These are phyloP conservation scores for Papilio xuthus DNA, from an alignment of 1,140 invertebrate genomes.

Conservation along the genomic window DNA sequence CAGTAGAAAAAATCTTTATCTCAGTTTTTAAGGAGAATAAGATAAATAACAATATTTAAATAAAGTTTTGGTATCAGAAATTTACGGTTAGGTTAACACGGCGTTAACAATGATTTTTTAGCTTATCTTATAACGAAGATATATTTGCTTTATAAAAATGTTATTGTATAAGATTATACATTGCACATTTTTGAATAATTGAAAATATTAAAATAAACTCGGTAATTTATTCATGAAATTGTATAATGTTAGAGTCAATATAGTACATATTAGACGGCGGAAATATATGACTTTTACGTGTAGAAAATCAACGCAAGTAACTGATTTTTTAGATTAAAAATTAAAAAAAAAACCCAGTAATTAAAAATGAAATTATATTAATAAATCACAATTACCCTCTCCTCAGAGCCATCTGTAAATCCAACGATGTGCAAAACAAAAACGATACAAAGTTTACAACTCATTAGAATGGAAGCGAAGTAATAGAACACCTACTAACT, in stretches of 20 bases:
- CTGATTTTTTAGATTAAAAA: background rate
- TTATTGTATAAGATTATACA: too few species aligned
- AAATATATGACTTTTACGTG: too few species aligned
- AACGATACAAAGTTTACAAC: slow-evolving; percentile 47
- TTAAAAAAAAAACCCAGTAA: background rate
- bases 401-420: slow-evolving; percentile 72
- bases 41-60: too few species aligned
- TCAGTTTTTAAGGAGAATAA: too few species aligned
- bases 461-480: background rate
- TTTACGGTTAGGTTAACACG: background rate
- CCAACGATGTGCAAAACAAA: slow-evolving; percentile 74
- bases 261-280: too few species aligned
- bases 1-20: too few species aligned
- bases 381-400: slow-evolving; percentile 64
- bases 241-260: too few species aligned
- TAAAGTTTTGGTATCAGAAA: background rate
- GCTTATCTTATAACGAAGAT: too few species aligned
- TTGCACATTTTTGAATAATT: background rate
- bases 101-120: too few species aligned
- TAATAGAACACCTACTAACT: background rate
- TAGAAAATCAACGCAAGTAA: background rate
- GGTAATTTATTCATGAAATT: too few species aligned
- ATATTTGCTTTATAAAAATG: too few species aligned
- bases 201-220: too few species aligned
- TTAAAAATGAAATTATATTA: slow-evolving; percentile 16